These are phyloP conservation scores for Cheilosia soror DNA, from an alignment of 2,888 invertebrate species.

Conservation along the genomic window DNA sequence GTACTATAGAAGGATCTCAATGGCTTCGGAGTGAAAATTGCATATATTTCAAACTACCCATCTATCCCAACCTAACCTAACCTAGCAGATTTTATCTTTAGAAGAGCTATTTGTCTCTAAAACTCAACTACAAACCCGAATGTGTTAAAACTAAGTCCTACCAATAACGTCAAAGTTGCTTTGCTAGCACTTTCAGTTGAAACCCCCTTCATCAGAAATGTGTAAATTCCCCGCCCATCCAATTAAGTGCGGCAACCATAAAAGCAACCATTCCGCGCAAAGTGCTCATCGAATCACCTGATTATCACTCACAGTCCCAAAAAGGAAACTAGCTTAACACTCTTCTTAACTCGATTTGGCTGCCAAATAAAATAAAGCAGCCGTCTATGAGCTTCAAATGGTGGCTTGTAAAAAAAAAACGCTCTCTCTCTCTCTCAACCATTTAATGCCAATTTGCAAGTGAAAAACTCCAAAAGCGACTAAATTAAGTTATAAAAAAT, in stretches of 20 bases:
- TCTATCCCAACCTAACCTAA: too few relatives aligned
- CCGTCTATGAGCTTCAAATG: conserved; percentile 55
- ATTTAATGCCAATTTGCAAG: conserved; percentile 67
- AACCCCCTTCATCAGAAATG: too few relatives aligned
- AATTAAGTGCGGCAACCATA: neutral
- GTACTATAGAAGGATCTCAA: too few relatives aligned
- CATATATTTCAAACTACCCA: too few relatives aligned
- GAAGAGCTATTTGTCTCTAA: too few relatives aligned
- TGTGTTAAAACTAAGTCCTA: too few relatives aligned
- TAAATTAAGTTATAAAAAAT: conserved; percentile 65
- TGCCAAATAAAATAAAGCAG: conserved; percentile 51
- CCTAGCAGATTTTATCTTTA: too few relatives aligned
- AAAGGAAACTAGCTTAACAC: conserved; percentile 25
- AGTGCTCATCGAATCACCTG: conserved; percentile 42
- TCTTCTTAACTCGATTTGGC: conserved; percentile 33
- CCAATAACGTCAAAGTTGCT: too few relatives aligned
- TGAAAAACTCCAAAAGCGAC: conserved; percentile 15
- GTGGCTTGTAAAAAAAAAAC: conserved; percentile 40
- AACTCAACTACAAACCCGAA: too few relatives aligned
- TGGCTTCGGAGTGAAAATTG: too few relatives aligned
- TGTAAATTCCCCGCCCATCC: neutral
- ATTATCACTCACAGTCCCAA: conserved; percentile 23
- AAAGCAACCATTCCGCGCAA: neutral
- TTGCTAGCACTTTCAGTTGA: too few relatives aligned
- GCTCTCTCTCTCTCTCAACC: conserved; percentile 46